These are phyloP conservation scores for Drosophila triauraria DNA, from an alignment of 1,140 invertebrate genomes.

Conservation along the genomic window DNA sequence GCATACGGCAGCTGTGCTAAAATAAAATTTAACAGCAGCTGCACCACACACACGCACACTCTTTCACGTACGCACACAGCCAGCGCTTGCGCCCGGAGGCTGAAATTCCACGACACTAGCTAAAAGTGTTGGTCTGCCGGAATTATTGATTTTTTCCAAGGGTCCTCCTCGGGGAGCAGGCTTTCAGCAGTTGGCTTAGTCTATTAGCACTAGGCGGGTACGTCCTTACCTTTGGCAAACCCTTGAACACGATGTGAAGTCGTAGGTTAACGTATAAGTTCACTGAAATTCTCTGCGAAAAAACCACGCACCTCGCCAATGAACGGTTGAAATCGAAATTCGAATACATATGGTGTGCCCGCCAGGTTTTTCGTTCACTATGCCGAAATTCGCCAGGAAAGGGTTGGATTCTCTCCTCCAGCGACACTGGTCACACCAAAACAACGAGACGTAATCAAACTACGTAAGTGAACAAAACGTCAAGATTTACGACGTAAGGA, in stretches of 20 bases:
- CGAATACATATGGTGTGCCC: too few relatives aligned
- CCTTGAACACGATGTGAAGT: neutral
- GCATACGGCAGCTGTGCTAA: slow-evolving; percentile 62
- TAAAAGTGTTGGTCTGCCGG: slow-evolving; percentile 10
- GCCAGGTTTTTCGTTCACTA: too few relatives aligned
- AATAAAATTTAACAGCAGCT: slow-evolving; percentile 65
- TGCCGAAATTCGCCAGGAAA: too few relatives aligned
- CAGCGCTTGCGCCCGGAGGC: slow-evolving; percentile 45
- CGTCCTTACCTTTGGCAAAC: slow-evolving; percentile 21
- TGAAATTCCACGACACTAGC: slow-evolving; percentile 63
- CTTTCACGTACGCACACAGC: slow-evolving; percentile 10
- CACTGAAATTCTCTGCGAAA: slow-evolving; percentile 4
- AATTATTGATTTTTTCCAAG: slow-evolving; percentile 30
- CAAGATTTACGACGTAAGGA: too few relatives aligned
- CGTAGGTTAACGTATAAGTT: slow-evolving; percentile 1
- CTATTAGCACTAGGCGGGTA: neutral
- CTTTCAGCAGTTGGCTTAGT: neutral
- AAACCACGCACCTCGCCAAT: slow-evolving; percentile 33
- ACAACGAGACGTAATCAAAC: too few relatives aligned
- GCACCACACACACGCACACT: slow-evolving; percentile 25
- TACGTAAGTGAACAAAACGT: too few relatives aligned
- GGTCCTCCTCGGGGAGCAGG: too few relatives aligned
- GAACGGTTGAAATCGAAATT: slow-evolving; percentile 24
- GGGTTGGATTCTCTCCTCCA: too few relatives aligned
- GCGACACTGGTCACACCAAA: too few relatives aligned